Percentiles rank a stretch among this genome's conserved stretches.
Conservation (phyloP, 2,888 invertebrate species). For the Oeneis ivallda region DNA sequence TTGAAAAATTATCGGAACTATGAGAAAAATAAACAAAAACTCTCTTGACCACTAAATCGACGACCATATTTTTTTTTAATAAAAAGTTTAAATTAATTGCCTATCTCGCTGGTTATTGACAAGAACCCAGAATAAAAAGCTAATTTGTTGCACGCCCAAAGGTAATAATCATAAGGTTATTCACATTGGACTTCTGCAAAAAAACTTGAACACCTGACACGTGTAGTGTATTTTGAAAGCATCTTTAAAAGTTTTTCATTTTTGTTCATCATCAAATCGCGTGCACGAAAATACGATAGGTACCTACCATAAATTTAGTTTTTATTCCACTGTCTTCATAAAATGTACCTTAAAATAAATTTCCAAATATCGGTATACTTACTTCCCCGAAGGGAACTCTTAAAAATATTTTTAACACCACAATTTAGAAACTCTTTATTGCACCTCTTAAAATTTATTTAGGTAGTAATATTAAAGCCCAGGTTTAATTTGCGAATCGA, state of each 20-base stretch:
- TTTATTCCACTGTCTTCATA: conserved; percentile 18
- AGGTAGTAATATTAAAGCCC: conserved; percentile 3
- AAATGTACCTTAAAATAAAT: conserved; percentile 12
- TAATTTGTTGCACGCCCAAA: conserved; percentile 3
- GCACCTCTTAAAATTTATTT: background rate
- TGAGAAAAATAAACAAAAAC: background rate
- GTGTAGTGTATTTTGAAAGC: conserved; percentile 5
- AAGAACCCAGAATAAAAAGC: conserved; percentile 6
- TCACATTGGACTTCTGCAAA: conserved; percentile 5
- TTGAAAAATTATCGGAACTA: background rate
- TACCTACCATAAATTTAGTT: conserved; percentile 14
- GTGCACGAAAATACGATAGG: conserved; percentile 3
- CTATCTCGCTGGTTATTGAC: conserved; percentile 6
- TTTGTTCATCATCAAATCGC: conserved; percentile 11
- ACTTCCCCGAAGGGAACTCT: background rate
- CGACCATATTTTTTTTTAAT: background rate
- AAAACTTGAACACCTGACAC: background rate
- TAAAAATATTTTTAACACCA: background rate
- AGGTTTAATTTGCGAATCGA: conserved; percentile 15
- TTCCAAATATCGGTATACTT: background rate
- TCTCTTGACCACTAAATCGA: background rate
- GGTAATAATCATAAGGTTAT: conserved; percentile 3
- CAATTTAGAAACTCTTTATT: background rate
- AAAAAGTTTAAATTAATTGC: conserved; percentile 4
- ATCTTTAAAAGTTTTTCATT: background rate